phyloP scores from a whole-genome alignment of 2,113 vertebrate genomes.

The Scolopax mira region DNA sequence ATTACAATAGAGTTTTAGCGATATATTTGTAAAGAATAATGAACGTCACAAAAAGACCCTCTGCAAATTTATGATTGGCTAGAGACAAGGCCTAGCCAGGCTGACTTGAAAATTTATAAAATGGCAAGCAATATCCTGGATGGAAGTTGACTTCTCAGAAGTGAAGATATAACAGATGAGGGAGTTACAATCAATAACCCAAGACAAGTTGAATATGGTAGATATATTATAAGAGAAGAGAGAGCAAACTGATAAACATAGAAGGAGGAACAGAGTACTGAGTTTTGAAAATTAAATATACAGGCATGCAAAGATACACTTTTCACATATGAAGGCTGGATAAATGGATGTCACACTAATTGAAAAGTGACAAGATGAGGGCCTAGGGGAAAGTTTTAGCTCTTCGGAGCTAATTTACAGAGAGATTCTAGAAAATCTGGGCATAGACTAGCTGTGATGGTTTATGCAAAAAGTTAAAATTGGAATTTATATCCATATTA shows the following conservation, averaged over 20 bases:
- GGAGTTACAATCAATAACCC: background rate
- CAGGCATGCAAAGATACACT: background rate
- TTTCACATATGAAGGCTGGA: background rate
- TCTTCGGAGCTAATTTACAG: background rate
- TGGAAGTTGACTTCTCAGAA: background rate
- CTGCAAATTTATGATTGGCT: background rate
- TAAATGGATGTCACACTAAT: background rate
- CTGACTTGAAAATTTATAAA: background rate
- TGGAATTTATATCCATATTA: background rate
- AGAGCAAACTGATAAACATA: background rate
- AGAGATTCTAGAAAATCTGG: background rate
- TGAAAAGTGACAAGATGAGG: background rate
- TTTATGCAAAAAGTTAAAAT: background rate
- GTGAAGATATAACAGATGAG: background rate
- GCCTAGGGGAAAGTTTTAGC: background rate
- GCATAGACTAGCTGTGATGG: background rate
- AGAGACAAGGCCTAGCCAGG: background rate
- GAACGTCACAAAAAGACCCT: background rate
- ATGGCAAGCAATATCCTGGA: background rate
- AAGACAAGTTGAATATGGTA: background rate
- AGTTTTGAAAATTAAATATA: background rate
- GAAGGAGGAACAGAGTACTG: background rate
- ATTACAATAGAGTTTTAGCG: background rate
- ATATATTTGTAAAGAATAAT: background rate
- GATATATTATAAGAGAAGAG: background rate